Evolutionary conservation across 2,888 invertebrate genomes (phyloP).

Genomic region (Spisula solida): DNA sequence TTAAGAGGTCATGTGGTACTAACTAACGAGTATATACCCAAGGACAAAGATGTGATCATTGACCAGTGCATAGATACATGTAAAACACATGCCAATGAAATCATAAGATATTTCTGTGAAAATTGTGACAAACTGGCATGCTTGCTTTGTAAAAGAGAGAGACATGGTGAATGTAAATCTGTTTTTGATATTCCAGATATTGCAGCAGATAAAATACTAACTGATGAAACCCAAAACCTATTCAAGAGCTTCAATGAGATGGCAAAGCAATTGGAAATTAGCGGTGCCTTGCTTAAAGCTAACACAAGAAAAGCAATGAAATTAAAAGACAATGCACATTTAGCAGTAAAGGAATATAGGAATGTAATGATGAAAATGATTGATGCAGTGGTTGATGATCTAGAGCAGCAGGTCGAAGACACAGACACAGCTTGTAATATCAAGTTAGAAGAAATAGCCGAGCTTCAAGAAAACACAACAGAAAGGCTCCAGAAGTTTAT

Average conservation of each 20-base stretch:
- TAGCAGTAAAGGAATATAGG: constrained; percentile 6
- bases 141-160: background rate
- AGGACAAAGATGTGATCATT: background rate
- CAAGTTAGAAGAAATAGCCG: background rate
- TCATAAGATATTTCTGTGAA: constrained; percentile 9
- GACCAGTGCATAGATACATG: constrained; percentile 22
- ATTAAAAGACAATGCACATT: background rate
- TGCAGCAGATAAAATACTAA: background rate
- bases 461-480: background rate
- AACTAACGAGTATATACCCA: background rate
- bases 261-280: background rate
- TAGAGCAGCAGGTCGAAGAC: background rate
- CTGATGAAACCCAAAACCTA: background rate
- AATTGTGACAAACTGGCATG: constrained; percentile 19
- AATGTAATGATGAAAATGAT: background rate
- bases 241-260: background rate
- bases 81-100: background rate
- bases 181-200: constrained; percentile 21
- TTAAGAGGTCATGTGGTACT: constrained; percentile 15
- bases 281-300: constrained; percentile 1
- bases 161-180: background rate
- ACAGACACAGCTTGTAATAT: background rate
- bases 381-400: background rate
- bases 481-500: background rate
- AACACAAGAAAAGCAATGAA: background rate